Evolutionary conservation across 2,113 vertebrate genomes (phyloP), one percentile per base, ranked within the genome.

Genomic region (Albula goreensis): DNA sequence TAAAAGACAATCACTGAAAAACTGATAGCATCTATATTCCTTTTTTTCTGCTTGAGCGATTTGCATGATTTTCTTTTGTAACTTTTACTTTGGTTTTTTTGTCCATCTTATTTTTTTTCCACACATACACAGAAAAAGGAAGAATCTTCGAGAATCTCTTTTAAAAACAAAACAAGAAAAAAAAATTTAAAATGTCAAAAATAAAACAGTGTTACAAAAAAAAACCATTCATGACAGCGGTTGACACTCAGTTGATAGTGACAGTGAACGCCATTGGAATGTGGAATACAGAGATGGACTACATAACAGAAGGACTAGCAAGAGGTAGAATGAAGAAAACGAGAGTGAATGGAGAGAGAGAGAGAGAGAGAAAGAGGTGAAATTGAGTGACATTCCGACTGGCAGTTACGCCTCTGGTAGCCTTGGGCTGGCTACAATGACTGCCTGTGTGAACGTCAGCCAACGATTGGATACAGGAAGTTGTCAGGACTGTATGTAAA

Each of bases 91-190:
- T 7, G 57, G 53, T 85, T 88, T 90, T 74, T 86, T 80, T 12
- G 85, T 87, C 79, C 70, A 66, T 86, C 50, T 86, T 85, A 77
- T 70, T 88, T 82, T 82, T 82, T 60, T 77, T 77, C 56, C 79
- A 85, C 56, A 57, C 49, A 87, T 82, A 83, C 74, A 87, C 87
- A 81, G 50, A 89, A 89, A 88, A 66, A 80, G 31, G 13, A 78
- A 88, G 83, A 83, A 92, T 92, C 85, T 80, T 70, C 87, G 84
- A 87, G 88, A 89, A 90, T 93, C 90, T 93, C 92, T 94, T 93
- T 87, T 25, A 94, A 93, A 93, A 90, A 84, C 88, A 90, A 89
- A 86, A 74, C 70, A 12, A 22, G 22, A 78, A 57, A 63, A 85
- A 85, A 41, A 41, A 41, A 41, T 41, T 41, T 41, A 41, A 41